Base-by-base conservation (phyloP, 2,888 invertebrate genomes). In the Chalcosyrphus nemorum region DNA sequence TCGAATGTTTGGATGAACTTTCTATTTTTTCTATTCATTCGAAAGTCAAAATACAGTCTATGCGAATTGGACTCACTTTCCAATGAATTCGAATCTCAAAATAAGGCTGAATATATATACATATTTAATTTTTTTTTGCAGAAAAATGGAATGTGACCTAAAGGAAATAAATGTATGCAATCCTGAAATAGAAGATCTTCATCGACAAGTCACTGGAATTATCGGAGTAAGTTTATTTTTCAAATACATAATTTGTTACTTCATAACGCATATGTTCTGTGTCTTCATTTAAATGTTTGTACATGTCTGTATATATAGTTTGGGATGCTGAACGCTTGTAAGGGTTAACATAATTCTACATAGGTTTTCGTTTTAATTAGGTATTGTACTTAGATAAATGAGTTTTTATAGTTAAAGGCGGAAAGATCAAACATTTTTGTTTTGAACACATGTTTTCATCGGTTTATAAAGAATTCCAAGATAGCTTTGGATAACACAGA, bases 141-240 rank as follows among this genome's bases (percentile, higher is more conserved):
- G 92, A 81, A 88, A 90, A 63, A 92, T 92, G 91, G 92, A 92
- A 86, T 89, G 88, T 52, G 92, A 91, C 80, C 86, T 92, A 7
- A 89, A 90, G 82, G 89, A 91, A 78, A 91, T 92, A 75, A 90
- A 90, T 86, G 89, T 90, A 21, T 89, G 90, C 6, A 90, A 91
- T 89, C 89, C 89, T 68, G 91, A 91, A 87, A 89, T 92, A 74
- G 90, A 91, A 86, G 90, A 89, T 56, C 70, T 92, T 56, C 91
- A 92, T 76, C 89, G 90, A 50, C 91, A 92, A 89, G 92, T 92
- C 1, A 90, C 90, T 86, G 90, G 89, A 43, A 92, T 91, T 86
- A 91, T 92, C 74, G 90, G 89, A 90, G 92, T 92, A 88, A 89
- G 90, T 89, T 72, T 41, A 3, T 5, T 56, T 56, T 19, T n/a